A percentile compares a stretch with the other conserved stretches of the same genome.
phyloP scores from a whole-genome alignment of 2,888 invertebrate genomes.

The Agrochola circellaris region DNA sequence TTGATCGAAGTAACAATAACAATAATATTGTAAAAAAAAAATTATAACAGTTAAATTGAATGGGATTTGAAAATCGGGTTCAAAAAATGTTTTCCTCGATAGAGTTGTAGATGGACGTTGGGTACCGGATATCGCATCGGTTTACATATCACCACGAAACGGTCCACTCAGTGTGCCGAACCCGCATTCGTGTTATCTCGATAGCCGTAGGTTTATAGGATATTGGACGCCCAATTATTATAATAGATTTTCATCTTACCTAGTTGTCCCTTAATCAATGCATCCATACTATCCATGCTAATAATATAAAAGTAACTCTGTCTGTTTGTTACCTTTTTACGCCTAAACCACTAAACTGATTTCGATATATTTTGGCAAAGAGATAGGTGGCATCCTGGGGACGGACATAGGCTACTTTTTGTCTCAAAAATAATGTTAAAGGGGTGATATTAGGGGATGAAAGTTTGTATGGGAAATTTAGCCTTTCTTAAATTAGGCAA shows the following conservation, averaged over 20 bases:
- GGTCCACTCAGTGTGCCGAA: neutral
- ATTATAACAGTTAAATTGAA: neutral
- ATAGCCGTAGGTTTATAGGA: neutral
- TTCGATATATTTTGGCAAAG: no score
- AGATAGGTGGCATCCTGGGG: no score
- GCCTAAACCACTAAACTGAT: no score
- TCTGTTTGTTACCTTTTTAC: no score
- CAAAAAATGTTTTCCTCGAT: neutral
- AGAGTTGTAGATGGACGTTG: neutral
- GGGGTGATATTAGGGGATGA: no score
- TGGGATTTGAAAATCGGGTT: neutral
- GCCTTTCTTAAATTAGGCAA: no score
- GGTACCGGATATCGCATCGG: neutral
- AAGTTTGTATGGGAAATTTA: no score
- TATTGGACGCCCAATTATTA: neutral
- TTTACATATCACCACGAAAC: neutral
- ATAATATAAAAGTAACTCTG: no score
- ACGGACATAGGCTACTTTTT: no score
- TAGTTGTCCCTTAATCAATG: neutral
- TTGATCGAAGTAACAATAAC: neutral
- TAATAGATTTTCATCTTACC: neutral
- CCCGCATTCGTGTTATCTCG: conserved; percentile 9
- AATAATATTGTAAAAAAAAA: no score
- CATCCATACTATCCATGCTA: no score
- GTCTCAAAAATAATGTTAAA: no score